Percentiles rank a stretch among this genome's conserved stretches.
Conservation (phyloP, 2,113 vertebrate genomes). For the Actenoides lindsayi region DNA sequence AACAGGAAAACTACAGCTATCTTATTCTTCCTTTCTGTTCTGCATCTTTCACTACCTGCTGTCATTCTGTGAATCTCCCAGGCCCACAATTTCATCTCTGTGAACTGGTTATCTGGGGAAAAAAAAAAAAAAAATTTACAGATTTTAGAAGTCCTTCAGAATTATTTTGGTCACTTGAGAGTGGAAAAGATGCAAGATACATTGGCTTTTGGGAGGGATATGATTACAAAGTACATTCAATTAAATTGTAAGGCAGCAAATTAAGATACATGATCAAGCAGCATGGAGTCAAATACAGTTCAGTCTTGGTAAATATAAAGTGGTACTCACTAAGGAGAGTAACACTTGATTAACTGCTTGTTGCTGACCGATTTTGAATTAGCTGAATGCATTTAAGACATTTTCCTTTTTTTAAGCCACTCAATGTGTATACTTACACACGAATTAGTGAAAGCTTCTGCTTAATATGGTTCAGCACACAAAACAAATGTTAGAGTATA, state of each 20-base stretch:
- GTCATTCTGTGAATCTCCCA: not conserved
- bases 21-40: not conserved
- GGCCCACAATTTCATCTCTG: not conserved
- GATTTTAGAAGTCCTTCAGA: not conserved
- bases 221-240: not conserved
- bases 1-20: not conserved
- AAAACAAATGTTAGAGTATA: not conserved
- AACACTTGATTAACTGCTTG: not conserved
- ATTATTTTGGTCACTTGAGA: not conserved
- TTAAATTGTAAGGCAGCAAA: constrained; percentile 10
- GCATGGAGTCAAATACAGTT: not conserved
- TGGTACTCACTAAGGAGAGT: not conserved
- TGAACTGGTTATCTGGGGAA: not conserved
- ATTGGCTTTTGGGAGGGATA: not conserved
- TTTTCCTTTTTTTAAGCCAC: not conserved
- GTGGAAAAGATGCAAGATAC: not conserved
- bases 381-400: not conserved
- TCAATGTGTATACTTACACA: not conserved
- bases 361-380: constrained; percentile 19
- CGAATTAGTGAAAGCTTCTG: constrained; percentile 9
- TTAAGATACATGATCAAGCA: not conserved
- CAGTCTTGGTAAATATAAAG: constrained; percentile 8
- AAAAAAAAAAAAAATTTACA: rapidly evolving
- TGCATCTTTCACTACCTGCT: not conserved
- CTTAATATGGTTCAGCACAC: not conserved